These are phyloP conservation scores for Erebia ligea DNA, from an alignment of 2,888 invertebrate species.

Conservation along the genomic window DNA sequence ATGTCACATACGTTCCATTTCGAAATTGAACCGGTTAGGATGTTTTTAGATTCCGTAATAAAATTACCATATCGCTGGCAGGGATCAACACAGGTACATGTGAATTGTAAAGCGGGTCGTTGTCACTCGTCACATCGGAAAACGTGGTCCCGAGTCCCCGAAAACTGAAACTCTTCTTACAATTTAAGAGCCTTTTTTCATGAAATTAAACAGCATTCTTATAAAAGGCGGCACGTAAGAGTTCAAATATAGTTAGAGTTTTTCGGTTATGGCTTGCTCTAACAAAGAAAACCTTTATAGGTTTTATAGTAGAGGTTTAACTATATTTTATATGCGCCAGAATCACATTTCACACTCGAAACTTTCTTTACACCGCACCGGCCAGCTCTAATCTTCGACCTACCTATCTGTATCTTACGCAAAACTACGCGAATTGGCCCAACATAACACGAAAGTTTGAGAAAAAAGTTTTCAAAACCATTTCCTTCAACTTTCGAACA, in stretches of 20 bases:
- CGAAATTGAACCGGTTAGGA: constrained; percentile 75
- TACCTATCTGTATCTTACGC: not conserved
- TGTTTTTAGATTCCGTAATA: constrained; percentile 76
- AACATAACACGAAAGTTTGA: too few relatives aligned
- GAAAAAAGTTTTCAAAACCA: not conserved
- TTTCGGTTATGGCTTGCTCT: not conserved
- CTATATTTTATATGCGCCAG: too few relatives aligned
- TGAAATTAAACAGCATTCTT: too few relatives aligned
- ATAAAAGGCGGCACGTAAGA: too few relatives aligned
- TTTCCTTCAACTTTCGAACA: not conserved
- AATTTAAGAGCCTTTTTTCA: too few relatives aligned
- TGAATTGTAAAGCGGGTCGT: constrained; percentile 10
- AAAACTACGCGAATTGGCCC: not conserved
- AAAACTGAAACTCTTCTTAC: too few relatives aligned
- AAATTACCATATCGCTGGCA: constrained; percentile 76
- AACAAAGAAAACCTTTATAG: not conserved
- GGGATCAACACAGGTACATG: constrained; percentile 55
- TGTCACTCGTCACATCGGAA: not conserved
- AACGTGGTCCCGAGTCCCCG: not conserved
- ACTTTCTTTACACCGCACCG: not conserved
- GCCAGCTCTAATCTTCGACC: not conserved
- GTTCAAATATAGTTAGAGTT: not conserved
- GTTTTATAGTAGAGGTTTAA: not conserved
- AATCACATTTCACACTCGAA: not conserved
- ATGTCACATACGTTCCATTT: constrained; percentile 76